Evolutionary conservation across 2,888 invertebrate species (phyloP).

Genomic region (Sesia apiformis): DNA sequence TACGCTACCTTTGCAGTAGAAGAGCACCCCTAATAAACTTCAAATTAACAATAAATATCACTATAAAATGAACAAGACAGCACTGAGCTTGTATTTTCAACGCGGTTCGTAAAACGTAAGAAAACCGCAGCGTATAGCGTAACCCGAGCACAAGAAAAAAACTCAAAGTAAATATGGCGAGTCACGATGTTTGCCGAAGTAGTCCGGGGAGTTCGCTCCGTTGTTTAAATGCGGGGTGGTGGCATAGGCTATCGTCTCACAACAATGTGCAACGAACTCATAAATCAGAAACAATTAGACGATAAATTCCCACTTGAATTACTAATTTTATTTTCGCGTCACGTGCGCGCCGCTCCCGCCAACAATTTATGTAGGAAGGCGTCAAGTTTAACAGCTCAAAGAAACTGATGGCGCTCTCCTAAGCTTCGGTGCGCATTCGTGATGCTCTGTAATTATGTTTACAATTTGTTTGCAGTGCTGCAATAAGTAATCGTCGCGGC

Average conservation of each 20-base stretch:
- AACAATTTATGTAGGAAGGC: conserved; percentile 56
- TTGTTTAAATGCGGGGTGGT: conserved; percentile 38
- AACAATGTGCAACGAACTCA: conserved; percentile 49
- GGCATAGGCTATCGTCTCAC: conserved; percentile 35
- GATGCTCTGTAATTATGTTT: conserved; percentile 51
- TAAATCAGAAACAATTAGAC: conserved; percentile 64
- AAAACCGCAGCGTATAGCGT: conserved; percentile 14
- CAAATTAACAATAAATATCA: too few species aligned
- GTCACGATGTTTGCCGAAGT: conserved; percentile 40
- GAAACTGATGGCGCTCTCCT: conserved; percentile 50
- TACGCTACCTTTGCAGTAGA: too few species aligned
- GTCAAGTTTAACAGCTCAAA: conserved; percentile 58
- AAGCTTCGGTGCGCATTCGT: conserved; percentile 38
- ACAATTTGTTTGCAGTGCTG: conserved; percentile 36
- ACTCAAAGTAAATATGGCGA: conserved; percentile 30
- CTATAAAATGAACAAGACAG: background rate
- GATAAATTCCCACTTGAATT: conserved; percentile 58
- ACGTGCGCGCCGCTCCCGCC: conserved; percentile 46
- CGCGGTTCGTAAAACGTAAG: background rate
- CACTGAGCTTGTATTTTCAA: conserved; percentile 1
- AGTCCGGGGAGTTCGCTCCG: conserved; percentile 35
- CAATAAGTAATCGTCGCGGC: background rate
- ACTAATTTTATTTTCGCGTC: conserved; percentile 65
- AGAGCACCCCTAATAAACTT: too few species aligned
- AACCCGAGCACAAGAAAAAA: conserved; percentile 29